Conservation (phyloP, 2,888 invertebrate genomes). For the Arctia plantaginis region DNA sequence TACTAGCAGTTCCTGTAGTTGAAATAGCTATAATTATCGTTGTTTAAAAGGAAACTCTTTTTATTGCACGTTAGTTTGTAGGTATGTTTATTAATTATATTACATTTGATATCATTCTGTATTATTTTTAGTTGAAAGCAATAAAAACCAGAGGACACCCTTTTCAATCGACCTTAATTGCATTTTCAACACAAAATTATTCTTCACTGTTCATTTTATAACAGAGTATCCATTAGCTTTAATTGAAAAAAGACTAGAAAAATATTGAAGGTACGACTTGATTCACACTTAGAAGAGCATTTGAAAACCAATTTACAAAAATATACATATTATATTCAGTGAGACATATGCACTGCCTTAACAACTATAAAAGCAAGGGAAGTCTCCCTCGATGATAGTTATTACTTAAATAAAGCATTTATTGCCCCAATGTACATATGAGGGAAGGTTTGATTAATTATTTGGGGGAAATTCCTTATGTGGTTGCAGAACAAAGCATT, state of each 20-base stretch:
- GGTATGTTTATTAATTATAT: neutral
- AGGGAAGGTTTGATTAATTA: neutral
- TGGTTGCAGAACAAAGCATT: neutral
- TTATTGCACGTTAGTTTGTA: neutral
- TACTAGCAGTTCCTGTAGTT: neutral
- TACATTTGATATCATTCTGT: no score
- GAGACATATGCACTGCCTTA: neutral
- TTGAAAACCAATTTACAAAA: neutral
- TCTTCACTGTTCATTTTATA: no score
- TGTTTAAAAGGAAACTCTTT: neutral
- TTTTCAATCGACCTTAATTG: no score
- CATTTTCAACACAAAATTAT: no score
- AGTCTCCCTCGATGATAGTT: neutral
- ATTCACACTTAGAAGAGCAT: neutral
- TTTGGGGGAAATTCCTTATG: neutral
- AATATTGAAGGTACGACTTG: neutral
- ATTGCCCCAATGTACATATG: neutral
- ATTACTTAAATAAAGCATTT: constrained; percentile 2
- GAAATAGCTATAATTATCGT: neutral
- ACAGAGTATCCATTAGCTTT: no score
- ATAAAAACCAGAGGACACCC: no score
- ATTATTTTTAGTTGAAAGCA: no score
- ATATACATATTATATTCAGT: neutral
- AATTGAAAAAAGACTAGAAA: neutral
- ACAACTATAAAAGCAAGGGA: neutral